Conservation (phyloP, 1,140 invertebrate genomes). For the Asbolus verrucosus region DNA sequence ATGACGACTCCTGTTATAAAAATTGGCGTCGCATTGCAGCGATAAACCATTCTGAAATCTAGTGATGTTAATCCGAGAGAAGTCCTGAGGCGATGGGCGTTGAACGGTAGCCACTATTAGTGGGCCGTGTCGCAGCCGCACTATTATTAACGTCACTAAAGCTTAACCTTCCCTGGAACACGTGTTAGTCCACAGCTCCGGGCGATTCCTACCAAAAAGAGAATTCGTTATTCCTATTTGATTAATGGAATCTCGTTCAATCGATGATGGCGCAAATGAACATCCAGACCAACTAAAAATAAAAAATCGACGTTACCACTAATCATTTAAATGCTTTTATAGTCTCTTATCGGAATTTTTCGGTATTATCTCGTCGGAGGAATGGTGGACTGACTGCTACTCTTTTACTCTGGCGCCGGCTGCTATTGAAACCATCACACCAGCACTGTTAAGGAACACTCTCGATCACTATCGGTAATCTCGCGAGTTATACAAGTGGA, state of each 20-base stretch:
- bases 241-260: constrained; percentile 38
- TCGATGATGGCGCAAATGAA: constrained; percentile 36
- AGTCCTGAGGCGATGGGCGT: constrained; percentile 40
- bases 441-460: constrained; percentile 37
- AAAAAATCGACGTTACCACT: constrained; percentile 39
- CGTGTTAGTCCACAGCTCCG: constrained; percentile 30
- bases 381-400: constrained; percentile 25
- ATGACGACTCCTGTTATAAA: too few relatives aligned
- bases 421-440: constrained; percentile 41
- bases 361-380: constrained; percentile 29
- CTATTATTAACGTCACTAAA: constrained; percentile 43
- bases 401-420: constrained; percentile 40
- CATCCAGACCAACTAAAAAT: constrained; percentile 35
- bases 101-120: constrained; percentile 44
- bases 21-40: too few relatives aligned
- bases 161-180: constrained; percentile 39
- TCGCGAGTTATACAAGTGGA: constrained; percentile 40
- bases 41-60: constrained; percentile 35
- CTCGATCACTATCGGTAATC: constrained; percentile 40
- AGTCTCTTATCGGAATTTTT: constrained; percentile 33
- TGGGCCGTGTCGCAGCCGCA: constrained; percentile 43
- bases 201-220: constrained; percentile 25
- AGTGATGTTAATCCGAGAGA: constrained; percentile 40
- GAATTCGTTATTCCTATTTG: constrained; percentile 29
- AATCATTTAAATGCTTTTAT: constrained; percentile 39